phyloP scores from a whole-genome alignment of 1,140 invertebrate species.

The Whitmania pigra region DNA sequence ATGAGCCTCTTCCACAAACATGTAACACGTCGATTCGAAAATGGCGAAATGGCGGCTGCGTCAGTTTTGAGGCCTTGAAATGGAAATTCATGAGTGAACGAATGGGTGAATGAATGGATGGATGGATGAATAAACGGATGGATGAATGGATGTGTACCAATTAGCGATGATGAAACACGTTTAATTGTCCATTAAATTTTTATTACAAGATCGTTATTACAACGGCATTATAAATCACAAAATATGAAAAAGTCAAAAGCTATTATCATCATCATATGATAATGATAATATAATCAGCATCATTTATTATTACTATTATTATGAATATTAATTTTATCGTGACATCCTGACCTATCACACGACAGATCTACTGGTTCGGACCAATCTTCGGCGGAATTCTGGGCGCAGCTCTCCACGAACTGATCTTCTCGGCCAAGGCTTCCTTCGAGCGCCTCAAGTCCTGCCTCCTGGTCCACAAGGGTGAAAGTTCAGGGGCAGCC shows the following conservation, averaged over 20 bases:
- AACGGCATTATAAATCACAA: not conserved
- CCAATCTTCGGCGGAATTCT: constrained; percentile 17
- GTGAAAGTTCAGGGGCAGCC: not conserved
- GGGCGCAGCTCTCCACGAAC: constrained; percentile 15
- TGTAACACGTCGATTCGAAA: no score
- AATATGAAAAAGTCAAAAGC: no score
- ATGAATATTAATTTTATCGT: not conserved
- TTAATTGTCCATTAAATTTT: no score
- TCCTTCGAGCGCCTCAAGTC: constrained; percentile 16
- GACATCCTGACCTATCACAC: not conserved
- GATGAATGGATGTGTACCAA: no score
- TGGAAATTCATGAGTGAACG: no score
- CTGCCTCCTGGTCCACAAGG: constrained; percentile 17
- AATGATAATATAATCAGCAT: not conserved
- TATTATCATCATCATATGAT: no score
- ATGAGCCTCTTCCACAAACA: no score
- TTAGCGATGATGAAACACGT: no score
- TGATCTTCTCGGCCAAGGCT: constrained; percentile 13
- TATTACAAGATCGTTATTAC: not conserved
- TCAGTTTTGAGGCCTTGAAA: no score
- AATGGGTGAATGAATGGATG: no score
- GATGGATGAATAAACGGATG: no score
- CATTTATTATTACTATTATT: constrained; percentile 3
- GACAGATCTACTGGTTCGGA: constrained; percentile 21
- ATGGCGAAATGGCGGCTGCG: no score